A percentile compares a stretch with the other conserved stretches of the same genome.
phyloP scores from a whole-genome alignment of 2,113 vertebrate species.

The Rostratula benghalensis region DNA sequence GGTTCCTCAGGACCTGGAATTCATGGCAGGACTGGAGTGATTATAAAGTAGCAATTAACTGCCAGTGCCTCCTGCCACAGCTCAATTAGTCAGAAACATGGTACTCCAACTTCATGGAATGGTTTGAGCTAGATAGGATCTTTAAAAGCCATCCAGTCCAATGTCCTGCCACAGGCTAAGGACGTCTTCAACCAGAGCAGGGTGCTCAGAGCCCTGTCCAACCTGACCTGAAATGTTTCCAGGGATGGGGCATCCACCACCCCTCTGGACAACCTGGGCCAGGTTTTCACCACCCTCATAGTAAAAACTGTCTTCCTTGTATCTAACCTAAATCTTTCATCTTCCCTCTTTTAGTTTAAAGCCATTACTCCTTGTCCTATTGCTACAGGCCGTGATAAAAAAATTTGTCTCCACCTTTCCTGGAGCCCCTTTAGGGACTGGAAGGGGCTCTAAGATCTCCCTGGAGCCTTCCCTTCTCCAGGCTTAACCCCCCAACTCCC shows the following conservation, averaged over 20 bases:
- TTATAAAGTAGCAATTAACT: conserved; percentile 11
- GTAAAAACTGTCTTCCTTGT: background rate
- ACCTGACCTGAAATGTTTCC: background rate
- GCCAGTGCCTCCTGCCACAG: background rate
- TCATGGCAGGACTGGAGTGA: background rate
- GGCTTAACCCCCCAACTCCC: background rate
- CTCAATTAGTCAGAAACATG: background rate
- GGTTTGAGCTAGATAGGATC: background rate
- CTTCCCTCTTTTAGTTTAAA: background rate
- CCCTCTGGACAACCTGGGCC: background rate
- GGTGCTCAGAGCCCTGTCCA: background rate
- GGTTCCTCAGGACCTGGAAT: background rate
- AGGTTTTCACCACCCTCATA: background rate
- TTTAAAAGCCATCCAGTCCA: background rate
- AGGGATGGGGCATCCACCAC: background rate
- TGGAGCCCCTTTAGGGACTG: background rate
- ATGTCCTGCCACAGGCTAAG: background rate
- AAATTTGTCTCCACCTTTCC: background rate
- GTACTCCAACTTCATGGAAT: background rate
- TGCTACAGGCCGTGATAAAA: background rate
- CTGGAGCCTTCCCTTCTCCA: background rate
- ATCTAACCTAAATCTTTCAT: background rate
- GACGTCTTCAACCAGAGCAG: background rate
- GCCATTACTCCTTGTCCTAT: background rate
- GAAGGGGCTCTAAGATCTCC: background rate